These are phyloP conservation scores for Celastrina argiolus DNA, from an alignment of 2,888 invertebrate species.

Conservation along the genomic window DNA sequence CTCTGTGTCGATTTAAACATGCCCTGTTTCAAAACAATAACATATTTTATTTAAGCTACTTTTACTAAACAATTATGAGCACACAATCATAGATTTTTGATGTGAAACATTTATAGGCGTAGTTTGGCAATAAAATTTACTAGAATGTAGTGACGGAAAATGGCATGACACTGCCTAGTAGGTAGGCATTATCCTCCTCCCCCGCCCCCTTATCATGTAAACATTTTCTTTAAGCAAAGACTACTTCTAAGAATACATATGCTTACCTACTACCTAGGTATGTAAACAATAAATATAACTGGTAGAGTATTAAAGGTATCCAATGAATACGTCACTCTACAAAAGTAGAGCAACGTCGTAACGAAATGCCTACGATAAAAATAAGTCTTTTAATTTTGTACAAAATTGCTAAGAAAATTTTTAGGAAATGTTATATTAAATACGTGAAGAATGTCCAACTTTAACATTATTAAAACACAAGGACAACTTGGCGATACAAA, in stretches of 20 bases:
- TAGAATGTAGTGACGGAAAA: no score
- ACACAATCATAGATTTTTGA: no score
- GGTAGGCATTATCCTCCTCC: no score
- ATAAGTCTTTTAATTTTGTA: not conserved
- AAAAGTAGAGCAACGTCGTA: not conserved
- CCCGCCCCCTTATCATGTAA: no score
- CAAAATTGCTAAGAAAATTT: not conserved
- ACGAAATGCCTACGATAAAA: not conserved
- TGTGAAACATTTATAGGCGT: no score
- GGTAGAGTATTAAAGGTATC: not conserved
- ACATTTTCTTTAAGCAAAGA: no score
- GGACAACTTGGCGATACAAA: slow-evolving; percentile 19
- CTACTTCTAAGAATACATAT: no score
- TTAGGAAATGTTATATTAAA: not conserved
- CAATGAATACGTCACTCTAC: not conserved
- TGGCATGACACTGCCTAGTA: no score
- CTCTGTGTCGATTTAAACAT: slow-evolving; percentile 50
- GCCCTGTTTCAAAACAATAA: slow-evolving; percentile 40
- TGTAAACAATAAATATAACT: no score
- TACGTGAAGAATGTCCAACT: slow-evolving; percentile 1
- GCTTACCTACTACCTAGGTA: no score
- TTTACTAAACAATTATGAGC: slow-evolving; percentile 6
- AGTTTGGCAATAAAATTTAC: no score
- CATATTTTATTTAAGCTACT: slow-evolving; percentile 37
- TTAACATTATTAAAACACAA: slow-evolving; percentile 14